These are phyloP conservation scores for Eumeta japonica DNA, from an alignment of 1,140 invertebrate genomes.

Conservation along the genomic window DNA sequence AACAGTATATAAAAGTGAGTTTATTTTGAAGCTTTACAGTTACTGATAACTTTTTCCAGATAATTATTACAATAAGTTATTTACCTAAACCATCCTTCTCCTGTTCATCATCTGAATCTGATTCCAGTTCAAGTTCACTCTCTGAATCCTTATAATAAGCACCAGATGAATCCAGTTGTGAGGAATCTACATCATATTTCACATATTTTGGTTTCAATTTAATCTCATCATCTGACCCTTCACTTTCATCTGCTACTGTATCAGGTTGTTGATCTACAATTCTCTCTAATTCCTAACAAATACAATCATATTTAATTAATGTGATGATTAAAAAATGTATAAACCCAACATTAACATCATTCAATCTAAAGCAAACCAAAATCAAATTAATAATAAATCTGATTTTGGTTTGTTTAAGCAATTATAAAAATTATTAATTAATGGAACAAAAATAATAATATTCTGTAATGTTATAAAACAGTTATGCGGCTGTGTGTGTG, in stretches of 20 bases:
- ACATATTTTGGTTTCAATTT: conserved; percentile 59
- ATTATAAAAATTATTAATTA: too few relatives aligned
- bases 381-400: too few relatives aligned
- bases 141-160: conserved; percentile 72
- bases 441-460: too few relatives aligned
- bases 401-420: too few relatives aligned
- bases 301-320: too few relatives aligned
- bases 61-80: conserved; percentile 6
- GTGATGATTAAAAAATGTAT: too few relatives aligned
- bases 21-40: too few relatives aligned
- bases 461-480: too few relatives aligned
- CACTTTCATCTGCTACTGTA: conserved; percentile 64
- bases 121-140: conserved; percentile 66
- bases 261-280: conserved; percentile 72
- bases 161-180: conserved; percentile 71
- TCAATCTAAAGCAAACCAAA: neutral
- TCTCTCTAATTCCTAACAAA: conserved; percentile 54
- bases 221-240: conserved; percentile 63
- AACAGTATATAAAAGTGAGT: too few relatives aligned
- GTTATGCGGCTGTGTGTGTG: too few relatives aligned
- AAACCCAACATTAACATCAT: too few relatives aligned
- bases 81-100: conserved; percentile 64
- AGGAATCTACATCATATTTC: conserved; percentile 68
- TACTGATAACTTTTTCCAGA: too few relatives aligned
- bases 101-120: conserved; percentile 57